Conservation (phyloP, 30 jellyfish, hydroid and myxozoan genomes). For the Chrysaora quinquecirrha region DNA sequence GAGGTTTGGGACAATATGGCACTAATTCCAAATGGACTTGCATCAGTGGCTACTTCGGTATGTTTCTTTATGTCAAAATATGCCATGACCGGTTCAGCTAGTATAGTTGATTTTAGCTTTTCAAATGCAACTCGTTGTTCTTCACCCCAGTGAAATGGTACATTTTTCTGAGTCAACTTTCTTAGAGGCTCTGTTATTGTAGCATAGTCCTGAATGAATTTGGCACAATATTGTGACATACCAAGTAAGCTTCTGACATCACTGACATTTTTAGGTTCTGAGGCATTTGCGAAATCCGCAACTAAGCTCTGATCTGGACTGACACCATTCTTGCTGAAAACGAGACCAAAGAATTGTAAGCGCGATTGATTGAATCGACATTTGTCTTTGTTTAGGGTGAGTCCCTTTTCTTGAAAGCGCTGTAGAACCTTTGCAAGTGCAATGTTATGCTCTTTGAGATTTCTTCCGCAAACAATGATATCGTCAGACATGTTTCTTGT, state of each 20-base stretch:
- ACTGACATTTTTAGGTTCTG: too few species aligned
- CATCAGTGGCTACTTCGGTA: too few species aligned
- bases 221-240: not conserved
- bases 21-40: too few species aligned
- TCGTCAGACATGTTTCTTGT: not conserved
- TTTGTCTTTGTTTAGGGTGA: not conserved
- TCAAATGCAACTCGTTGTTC: too few species aligned
- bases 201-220: not conserved
- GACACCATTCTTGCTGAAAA: not conserved
- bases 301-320: not conserved
- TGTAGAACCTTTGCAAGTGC: not conserved
- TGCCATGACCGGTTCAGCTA: too few species aligned
- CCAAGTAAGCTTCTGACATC: too few species aligned
- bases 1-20: too few species aligned
- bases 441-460: not conserved
- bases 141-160: too few species aligned
- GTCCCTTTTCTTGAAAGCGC: not conserved
- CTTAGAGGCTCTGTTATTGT: not conserved
- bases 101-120: too few species aligned
- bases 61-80: too few species aligned
- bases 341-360: not conserved
- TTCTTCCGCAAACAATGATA: not conserved
- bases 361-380: not conserved
- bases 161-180: too few species aligned
- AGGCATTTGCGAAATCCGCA: not conserved